phyloP scores from a whole-genome alignment of 2,113 vertebrate genomes.

The Herpailurus yagouaroundi region DNA sequence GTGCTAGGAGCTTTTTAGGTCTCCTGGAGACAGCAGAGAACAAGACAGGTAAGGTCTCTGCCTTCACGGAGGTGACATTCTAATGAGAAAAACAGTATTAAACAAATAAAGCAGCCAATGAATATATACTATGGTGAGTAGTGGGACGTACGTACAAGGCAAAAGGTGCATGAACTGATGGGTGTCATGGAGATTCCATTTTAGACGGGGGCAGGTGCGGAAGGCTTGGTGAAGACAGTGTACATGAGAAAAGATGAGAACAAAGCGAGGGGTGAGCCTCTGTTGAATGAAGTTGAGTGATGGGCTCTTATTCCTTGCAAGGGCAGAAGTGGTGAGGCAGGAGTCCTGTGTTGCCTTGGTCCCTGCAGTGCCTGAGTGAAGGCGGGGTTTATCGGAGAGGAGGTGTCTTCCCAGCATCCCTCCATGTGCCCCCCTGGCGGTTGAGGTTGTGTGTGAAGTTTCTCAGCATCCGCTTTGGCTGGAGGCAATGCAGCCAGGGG shows the following conservation, averaged over 20 bases:
- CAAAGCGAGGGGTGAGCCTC: fast-evolving
- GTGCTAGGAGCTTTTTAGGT: background rate
- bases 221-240: background rate
- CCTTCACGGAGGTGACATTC: background rate
- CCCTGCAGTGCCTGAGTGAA: background rate
- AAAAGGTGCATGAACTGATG: background rate
- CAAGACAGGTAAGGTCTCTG: background rate
- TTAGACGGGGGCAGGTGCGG: background rate
- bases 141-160: background rate
- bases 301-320: background rate
- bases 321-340: background rate
- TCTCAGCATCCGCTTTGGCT: background rate
- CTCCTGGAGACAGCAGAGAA: background rate
- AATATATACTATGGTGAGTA: fast-evolving
- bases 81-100: background rate
- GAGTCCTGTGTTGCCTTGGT: background rate
- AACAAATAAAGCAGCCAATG: background rate
- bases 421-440: background rate
- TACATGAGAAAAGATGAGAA: background rate
- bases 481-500: background rate
- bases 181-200: background rate
- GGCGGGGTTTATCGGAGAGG: background rate
- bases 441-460: background rate
- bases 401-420: background rate
- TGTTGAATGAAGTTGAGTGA: background rate